Base-by-base conservation (phyloP, 35 echinoderm and acorn worm species). In the Holothuria glaberrima region DNA sequence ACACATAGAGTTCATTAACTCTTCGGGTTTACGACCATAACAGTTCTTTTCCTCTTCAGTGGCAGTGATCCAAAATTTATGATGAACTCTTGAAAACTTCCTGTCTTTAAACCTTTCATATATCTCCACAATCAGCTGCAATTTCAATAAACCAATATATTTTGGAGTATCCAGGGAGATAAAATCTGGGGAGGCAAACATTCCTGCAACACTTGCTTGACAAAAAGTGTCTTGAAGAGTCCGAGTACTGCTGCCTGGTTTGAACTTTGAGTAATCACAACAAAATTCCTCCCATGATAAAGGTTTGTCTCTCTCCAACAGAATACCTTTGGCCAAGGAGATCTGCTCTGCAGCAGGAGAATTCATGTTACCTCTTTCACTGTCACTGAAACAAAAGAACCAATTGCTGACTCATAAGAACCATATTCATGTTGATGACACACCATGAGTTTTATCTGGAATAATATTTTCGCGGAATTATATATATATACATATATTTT, bases 241-340 rank as follows among this genome's bases (percentile, higher is more conserved):
- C 59, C 4, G 59, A 24, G 10, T 36, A 14, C 19, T 32, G 57
- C 33, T 28, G n/a, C 9, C 33, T 27, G 57, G 12, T 36, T 61
- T 33, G 19, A 48, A 20, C 32, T 84, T 61, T 54, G 52, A 32
- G 25, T 33, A 61, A 28, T 61, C 9, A 29, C 33, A 26, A 41
- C 17, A 19, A 84, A 84, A 84, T 16, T 25, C 22, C 52, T 84
- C 80, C 80, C 80, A 84, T 84, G 80, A 84, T 54, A 84, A 20
- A 0, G 80, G 80, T 63, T 14, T 20, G n/a, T 25, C 80, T 22
- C 26, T 63, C 12, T 34, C 19, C 13, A 6, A 58, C 21, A 84
- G 61, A 62, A 84, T 84, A 27, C 58, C 0, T 59, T 33, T 25
- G 21, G 57, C 28, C 25, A 33, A 24, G 33, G 21, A n/a, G 24